These are phyloP conservation scores for Ladona fulva DNA, from an alignment of 1,140 invertebrate genomes.

Conservation along the genomic window DNA sequence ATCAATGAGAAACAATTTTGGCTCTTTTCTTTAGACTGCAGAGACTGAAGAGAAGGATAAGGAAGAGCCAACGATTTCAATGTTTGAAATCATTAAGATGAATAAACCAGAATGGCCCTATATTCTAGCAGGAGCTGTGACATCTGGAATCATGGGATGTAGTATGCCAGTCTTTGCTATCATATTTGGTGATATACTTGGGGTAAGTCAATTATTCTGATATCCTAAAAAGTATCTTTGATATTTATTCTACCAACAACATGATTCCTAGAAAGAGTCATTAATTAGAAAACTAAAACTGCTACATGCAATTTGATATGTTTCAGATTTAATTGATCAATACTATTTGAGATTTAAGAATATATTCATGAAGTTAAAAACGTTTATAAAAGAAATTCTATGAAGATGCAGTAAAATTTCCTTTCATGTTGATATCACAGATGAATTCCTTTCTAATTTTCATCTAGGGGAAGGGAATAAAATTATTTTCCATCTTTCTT, in stretches of 20 bases:
- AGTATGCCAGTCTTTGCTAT: constrained; percentile 44
- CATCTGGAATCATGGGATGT: constrained; percentile 37
- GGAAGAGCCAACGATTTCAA: constrained; percentile 25
- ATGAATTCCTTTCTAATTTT: constrained; percentile 16
- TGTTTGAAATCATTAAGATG: constrained; percentile 33
- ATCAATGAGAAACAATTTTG: too few relatives aligned
- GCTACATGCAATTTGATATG: background rate
- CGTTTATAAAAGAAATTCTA: too few relatives aligned
- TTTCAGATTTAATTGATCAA: background rate
- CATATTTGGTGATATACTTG: constrained; percentile 46
- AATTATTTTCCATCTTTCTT: too few relatives aligned
- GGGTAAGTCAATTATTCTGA: constrained; percentile 32
- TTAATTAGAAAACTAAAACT: too few relatives aligned
- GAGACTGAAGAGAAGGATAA: constrained; percentile 11
- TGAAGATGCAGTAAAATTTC: too few relatives aligned
- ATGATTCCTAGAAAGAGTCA: background rate
- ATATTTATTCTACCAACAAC: background rate
- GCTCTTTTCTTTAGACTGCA: background rate
- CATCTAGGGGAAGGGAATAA: too few relatives aligned
- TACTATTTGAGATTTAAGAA: background rate
- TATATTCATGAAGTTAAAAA: background rate
- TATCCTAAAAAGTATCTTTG: background rate
- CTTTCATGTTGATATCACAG: too few relatives aligned
- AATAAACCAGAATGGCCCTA: constrained; percentile 42
- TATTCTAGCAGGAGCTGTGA: constrained; percentile 38